Conservation (phyloP, 2,888 invertebrate genomes). For the Agonopterix arenella region DNA sequence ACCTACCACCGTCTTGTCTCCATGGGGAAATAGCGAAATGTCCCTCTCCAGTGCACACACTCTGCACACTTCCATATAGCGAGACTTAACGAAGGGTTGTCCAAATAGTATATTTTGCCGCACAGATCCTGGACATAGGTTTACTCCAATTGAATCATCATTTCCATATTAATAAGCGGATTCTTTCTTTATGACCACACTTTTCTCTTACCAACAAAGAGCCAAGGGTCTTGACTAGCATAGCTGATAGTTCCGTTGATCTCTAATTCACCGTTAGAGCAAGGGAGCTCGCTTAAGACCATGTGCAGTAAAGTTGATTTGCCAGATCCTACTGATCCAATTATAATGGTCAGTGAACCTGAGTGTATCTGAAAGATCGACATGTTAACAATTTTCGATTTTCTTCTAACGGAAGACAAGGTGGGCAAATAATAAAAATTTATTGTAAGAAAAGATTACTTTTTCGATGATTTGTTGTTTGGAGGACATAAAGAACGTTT, state of each 20-base stretch:
- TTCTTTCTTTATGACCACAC: background rate
- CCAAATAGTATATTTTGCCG: constrained; percentile 96
- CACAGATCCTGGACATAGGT: constrained; percentile 77
- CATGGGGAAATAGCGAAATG: constrained; percentile 84
- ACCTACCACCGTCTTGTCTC: constrained; percentile 90
- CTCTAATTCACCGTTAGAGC: constrained; percentile 76
- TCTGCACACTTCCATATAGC: constrained; percentile 81
- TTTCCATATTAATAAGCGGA: background rate
- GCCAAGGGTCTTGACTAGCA: constrained; percentile 90
- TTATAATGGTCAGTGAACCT: constrained; percentile 77
- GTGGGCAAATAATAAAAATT: no score
- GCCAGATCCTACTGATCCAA: constrained; percentile 78
- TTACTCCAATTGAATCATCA: background rate
- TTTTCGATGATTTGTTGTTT: no score
- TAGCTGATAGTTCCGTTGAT: constrained; percentile 83
- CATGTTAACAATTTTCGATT: no score
- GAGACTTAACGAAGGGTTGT: constrained; percentile 74
- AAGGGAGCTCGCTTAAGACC: constrained; percentile 85
- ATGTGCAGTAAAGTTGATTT: constrained; percentile 79
- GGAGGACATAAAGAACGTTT: no score
- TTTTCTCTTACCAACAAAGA: constrained; percentile 76
- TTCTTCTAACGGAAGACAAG: no score
- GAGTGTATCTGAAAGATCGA: no score
- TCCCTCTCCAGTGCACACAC: constrained; percentile 85
- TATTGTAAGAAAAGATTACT: no score